These are phyloP conservation scores for Blastobasis lacticolella DNA, from an alignment of 2,888 invertebrate species.

Conservation along the genomic window DNA sequence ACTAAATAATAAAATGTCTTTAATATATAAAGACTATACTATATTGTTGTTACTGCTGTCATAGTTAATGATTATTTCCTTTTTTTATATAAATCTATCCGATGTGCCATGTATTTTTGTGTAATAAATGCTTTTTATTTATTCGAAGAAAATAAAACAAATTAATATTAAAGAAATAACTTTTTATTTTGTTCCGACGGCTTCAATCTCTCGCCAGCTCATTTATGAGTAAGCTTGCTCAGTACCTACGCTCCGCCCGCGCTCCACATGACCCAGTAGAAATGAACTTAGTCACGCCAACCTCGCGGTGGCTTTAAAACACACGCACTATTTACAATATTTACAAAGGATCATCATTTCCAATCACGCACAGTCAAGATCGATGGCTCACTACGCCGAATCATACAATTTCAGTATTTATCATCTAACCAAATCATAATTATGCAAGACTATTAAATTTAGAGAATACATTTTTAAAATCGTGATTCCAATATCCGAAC, in stretches of 20 bases:
- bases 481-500: no score
- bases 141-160: constrained; percentile 19
- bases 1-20: no score
- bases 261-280: constrained; percentile 7
- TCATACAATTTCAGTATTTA: constrained; percentile 9
- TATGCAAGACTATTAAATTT: constrained; percentile 4
- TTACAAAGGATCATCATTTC: constrained; percentile 19
- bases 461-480: no score
- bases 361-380: no score
- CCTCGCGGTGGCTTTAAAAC: constrained; percentile 16
- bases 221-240: constrained; percentile 12
- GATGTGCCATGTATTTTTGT: no score
- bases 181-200: constrained; percentile 56
- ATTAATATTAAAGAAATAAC: constrained; percentile 55
- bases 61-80: no score
- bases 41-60: no score
- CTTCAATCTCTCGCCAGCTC: constrained; percentile 30
- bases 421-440: neutral
- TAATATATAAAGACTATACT: no score
- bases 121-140: no score
- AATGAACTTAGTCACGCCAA: constrained; percentile 31
- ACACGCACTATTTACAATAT: constrained; percentile 35
- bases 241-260: constrained; percentile 3
- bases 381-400: constrained; percentile 10
- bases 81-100: no score